Evolutionary conservation across 2,113 vertebrate species (phyloP), one percentile per base, ranked within the genome.

Genomic region (Megaptera novaeangliae): DNA sequence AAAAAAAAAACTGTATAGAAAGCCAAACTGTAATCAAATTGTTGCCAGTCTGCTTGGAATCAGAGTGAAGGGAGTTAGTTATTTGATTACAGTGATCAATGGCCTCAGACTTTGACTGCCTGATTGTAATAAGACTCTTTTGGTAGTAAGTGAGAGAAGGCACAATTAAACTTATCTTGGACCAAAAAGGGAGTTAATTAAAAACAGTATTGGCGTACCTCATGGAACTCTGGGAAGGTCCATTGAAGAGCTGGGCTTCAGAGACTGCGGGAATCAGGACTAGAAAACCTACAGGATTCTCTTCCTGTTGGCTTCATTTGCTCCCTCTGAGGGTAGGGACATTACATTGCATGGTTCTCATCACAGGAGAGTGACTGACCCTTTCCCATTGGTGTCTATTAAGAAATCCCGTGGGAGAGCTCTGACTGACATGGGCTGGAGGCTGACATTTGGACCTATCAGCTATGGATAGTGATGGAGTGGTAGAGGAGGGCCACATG

Each of bases 111-210:
- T 91, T 82, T 49, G 86, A 69, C 66, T 72, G 52, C 61, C 84
- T 97, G 52, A 69, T 72, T 96, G 25, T 49, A 97, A 52, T 23
- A 64, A 57, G 41, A 64, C 49, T 88, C 59, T 83, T 95, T 86
- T 2, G 21, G 39, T 44, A 82, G 15, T 93, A 91, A 39, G 52
- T 82, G 46, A 87, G 36, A 95, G 57, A 78, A 52, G 44, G 31
- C 23, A 96, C 66, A 94, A 83, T 87, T 95, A 77, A 95, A 92
- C 71, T 96, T 34, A 92, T 86, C 39, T 36, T 89, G 49, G 68
- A 13, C 27, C 77, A 92, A 84, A 85, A 34, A 31, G 9, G 36
- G 66, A 86, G 21, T 88, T 93, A 72, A 71, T 82, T 96, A 41
- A 74, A 75, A 88, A 94, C 69, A 81, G 20, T 93, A 34, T 17